These are phyloP conservation scores for Poecilia gillii DNA, from an alignment of 2,797 vertebrate genomes.

Conservation along the genomic window DNA sequence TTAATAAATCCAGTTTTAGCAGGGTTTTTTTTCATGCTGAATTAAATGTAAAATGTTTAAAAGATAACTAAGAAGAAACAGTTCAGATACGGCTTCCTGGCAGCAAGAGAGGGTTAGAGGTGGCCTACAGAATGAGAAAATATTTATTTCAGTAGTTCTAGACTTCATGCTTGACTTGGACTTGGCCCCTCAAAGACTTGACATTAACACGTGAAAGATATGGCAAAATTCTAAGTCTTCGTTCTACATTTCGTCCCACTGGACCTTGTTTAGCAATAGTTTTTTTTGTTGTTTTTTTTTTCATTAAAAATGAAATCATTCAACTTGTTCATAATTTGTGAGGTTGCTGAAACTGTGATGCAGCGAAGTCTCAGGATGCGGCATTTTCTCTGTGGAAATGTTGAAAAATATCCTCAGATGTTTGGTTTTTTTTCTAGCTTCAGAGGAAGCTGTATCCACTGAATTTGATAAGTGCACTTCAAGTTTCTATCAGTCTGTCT, in stretches of 20 bases:
- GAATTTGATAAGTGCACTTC: conserved; percentile 34
- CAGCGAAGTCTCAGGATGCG: not conserved
- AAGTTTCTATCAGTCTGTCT: conserved; percentile 27
- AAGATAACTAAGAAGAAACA: not conserved
- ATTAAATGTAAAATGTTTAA: not conserved
- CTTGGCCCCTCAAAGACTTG: not conserved
- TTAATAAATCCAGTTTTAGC: not conserved
- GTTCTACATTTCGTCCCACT: not conserved
- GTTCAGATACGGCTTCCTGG: not conserved
- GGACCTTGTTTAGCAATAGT: not conserved
- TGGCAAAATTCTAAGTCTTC: not conserved
- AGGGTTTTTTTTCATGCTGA: not conserved
- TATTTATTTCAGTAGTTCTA: not conserved
- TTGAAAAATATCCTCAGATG: conserved; percentile 26
- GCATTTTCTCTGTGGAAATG: conserved; percentile 29
- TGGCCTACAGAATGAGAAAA: not conserved
- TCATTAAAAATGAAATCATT: not conserved
- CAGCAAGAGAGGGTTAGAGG: not conserved
- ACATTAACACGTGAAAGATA: not conserved
- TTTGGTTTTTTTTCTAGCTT: not conserved
- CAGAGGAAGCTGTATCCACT: conserved; percentile 29
- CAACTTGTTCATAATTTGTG: not conserved
- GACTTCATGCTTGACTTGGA: not conserved
- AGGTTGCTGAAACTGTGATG: not conserved
- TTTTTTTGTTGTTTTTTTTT: too few species aligned